Evolutionary conservation across 2,113 vertebrate species (phyloP).

Genomic region (Pan troglodytes): NHGRI_mPanTro3-v2.1_pri NC_086015.1:75354501-75355000

Average conservation of each 20-base stretch:
- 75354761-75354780: slow-evolving; percentile 70
- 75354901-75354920: slow-evolving; percentile 52
- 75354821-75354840: slow-evolving; percentile 75
- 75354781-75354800: slow-evolving; percentile 64
- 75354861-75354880: slow-evolving; percentile 71
- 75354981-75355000: slow-evolving; percentile 77
- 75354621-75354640: slow-evolving; percentile 49
- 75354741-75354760: slow-evolving; percentile 78
- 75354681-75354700: slow-evolving; percentile 73
- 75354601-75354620: background rate
- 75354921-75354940: slow-evolving; percentile 61
- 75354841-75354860: slow-evolving; percentile 70
- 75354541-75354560: slow-evolving; percentile 33
- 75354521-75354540: slow-evolving; percentile 42
- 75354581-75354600: background rate
- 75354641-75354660: slow-evolving; percentile 13
- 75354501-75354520: slow-evolving; percentile 52
- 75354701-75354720: slow-evolving; percentile 70
- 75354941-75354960: slow-evolving; percentile 77
- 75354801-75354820: slow-evolving; percentile 67
- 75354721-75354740: slow-evolving; percentile 80
- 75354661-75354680: slow-evolving; percentile 55
- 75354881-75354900: slow-evolving; percentile 52
- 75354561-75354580: slow-evolving; percentile 54
- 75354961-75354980: slow-evolving; percentile 77